These are phyloP conservation scores for Spodoptera frugiperda DNA, from an alignment of 1,140 invertebrate genomes.

Conservation along the genomic window DNA sequence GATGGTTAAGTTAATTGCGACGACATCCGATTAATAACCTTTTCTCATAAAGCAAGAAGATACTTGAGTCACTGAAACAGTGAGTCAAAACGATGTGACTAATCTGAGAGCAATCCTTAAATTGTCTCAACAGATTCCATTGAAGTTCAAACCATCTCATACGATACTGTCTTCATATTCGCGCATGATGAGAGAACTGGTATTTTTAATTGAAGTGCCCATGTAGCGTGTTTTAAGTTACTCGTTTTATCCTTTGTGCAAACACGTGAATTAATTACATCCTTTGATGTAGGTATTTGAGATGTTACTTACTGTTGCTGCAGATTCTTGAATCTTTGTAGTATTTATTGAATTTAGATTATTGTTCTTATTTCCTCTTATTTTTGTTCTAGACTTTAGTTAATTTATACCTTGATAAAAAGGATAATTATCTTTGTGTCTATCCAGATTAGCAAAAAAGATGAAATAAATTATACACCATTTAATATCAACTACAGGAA, in stretches of 20 bases:
- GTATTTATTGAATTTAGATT: too few relatives aligned
- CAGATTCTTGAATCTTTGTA: too few relatives aligned
- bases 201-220: conserved; percentile 4
- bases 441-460: too few relatives aligned
- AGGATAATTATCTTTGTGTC: too few relatives aligned
- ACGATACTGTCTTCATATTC: background rate
- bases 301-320: too few relatives aligned
- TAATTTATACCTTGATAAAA: too few relatives aligned
- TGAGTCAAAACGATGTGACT: conserved; percentile 27
- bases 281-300: background rate
- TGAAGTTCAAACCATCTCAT: background rate
- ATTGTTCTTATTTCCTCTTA: too few relatives aligned
- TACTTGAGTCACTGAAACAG: conserved; percentile 17
- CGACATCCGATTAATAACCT: conserved; percentile 24
- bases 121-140: conserved; percentile 17
- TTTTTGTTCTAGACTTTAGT: too few relatives aligned
- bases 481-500: too few relatives aligned
- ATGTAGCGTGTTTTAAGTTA: background rate
- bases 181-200: conserved; percentile 3
- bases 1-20: conserved; percentile 3
- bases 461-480: too few relatives aligned
- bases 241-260: background rate
- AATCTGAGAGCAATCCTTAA: conserved; percentile 21
- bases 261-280: background rate
- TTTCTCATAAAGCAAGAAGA: conserved; percentile 24